Percentiles rank a stretch among this genome's conserved stretches.
Conservation (phyloP, 2,888 invertebrate genomes). For the Unio pictorum region DNA sequence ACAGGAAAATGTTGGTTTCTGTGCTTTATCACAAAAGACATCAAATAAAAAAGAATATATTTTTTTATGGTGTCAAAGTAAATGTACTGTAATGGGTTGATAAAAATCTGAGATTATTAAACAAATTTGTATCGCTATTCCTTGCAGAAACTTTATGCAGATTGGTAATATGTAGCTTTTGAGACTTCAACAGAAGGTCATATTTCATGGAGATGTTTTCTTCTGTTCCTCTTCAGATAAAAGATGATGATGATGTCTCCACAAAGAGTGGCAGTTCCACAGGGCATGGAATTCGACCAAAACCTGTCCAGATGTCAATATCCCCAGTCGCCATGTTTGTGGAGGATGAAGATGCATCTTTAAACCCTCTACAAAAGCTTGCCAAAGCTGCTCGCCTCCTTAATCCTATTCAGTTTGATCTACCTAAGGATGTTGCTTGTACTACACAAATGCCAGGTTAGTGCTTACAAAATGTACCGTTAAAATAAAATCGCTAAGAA, state of each 20-base stretch:
- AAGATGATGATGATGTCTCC: constrained; percentile 65
- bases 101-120: no score
- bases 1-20: no score
- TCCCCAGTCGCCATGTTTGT: constrained; percentile 28
- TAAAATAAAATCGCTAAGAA: no score
- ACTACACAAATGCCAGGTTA: constrained; percentile 69
- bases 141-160: no score
- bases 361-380: constrained; percentile 82
- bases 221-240: constrained; percentile 4
- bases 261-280: constrained; percentile 50
- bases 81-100: no score
- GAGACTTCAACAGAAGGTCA: neutral
- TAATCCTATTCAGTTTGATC: constrained; percentile 92
- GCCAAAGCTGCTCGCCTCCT: constrained; percentile 86
- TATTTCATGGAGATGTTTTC: no score
- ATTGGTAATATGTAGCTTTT: no score
- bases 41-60: no score
- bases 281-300: constrained; percentile 19
- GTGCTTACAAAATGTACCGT: neutral
- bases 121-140: no score
- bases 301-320: constrained; percentile 21
- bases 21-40: no score
- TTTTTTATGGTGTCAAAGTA: no score
- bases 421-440: constrained; percentile 82
- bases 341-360: constrained; percentile 37